Conservation (phyloP, 2,797 vertebrate genomes). For the Caiman crocodilus region DNA sequence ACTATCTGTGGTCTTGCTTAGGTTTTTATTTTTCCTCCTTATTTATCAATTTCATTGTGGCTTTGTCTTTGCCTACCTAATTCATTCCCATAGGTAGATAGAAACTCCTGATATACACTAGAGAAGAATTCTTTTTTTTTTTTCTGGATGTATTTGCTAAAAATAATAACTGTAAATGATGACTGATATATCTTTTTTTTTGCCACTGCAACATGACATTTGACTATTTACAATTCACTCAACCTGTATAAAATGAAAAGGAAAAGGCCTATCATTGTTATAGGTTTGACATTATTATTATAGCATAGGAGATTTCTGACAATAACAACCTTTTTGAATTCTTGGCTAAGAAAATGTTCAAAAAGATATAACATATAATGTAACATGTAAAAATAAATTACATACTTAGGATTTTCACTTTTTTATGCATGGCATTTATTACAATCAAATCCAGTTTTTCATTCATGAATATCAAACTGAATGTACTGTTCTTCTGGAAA, state of each 20-base stretch:
- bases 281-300: neutral
- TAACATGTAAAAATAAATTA: neutral
- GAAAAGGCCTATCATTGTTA: neutral
- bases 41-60: neutral
- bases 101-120: fast-evolving
- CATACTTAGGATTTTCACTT: neutral
- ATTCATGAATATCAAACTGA: neutral
- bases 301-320: too few relatives aligned
- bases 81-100: neutral
- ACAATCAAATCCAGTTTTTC: neutral
- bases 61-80: neutral
- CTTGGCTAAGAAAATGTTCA: neutral
- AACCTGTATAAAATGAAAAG: neutral
- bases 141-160: neutral
- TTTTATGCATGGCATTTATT: neutral
- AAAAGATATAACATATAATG: neutral
- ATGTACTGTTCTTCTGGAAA: neutral
- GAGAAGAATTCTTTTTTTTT: neutral
- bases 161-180: neutral
- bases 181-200: neutral
- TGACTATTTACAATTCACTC: neutral
- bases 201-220: neutral
- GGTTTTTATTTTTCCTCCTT: neutral
- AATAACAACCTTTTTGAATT: neutral
- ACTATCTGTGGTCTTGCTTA: fast-evolving